Evolutionary conservation across 1,140 invertebrate genomes (phyloP), one percentile per base, ranked within the genome.

Genomic region (Drosophila eugracilis): DNA sequence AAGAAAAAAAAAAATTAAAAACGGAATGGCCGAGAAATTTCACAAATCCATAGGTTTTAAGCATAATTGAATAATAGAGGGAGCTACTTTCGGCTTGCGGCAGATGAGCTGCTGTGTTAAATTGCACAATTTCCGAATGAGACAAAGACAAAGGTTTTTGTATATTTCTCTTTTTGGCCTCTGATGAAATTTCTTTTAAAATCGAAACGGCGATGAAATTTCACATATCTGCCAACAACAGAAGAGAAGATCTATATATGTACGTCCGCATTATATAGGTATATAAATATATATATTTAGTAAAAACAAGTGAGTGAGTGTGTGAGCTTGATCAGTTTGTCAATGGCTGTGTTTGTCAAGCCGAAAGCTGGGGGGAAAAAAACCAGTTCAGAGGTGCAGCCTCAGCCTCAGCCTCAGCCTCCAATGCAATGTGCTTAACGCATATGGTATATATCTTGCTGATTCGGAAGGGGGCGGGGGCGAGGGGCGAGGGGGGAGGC

Each of bases 301-400:
- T 32, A 50, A 45, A 41, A 42, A n/a, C n/a, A n/a, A n/a, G n/a
- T n/a, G 30, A 9, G 24, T 47, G 17, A 24, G 17, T 44, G 42
- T 45, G 22, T 26, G 42, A 45, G 42, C 26, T 22, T 47, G 26
- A 62, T 65, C 39, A 32, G 65, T 67, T 67, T 69, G 65, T 66
- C 63, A 66, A 66, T 66, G 63, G 58, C 30, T 69, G 65, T 37
- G 65, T 69, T 69, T 69, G 65, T 69, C 65, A 69, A 67, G 58
- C 45, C 47, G 53, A 48, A 37, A 41, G 55, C 55, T 45, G 44
- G 24, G 44, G 24, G 39, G 22, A 30, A 24, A 37, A 32, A 74
- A 75, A 75, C 72, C 72, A 75, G 71, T 75, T 75, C 72, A 75
- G 71, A 75, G 71, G 71, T 75, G 69, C 66, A 72, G 65, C 63